Evolutionary conservation across 2,113 vertebrate genomes (phyloP).

Genomic region (Pangasianodon hypophthalmus): DNA sequence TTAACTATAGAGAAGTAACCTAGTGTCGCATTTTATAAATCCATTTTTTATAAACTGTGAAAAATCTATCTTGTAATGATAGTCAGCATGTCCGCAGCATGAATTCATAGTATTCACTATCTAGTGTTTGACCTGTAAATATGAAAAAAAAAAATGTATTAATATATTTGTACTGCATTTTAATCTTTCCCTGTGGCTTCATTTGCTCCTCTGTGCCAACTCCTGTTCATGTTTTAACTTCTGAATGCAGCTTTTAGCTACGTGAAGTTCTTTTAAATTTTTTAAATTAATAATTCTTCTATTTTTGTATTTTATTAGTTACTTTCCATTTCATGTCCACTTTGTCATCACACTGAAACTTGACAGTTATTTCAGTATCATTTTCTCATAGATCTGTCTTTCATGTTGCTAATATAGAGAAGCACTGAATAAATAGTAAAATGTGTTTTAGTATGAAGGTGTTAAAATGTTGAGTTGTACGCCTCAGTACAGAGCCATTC

Average conservation of each 20-base stretch:
- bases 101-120: background rate
- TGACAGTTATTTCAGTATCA: background rate
- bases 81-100: background rate
- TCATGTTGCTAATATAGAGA: background rate
- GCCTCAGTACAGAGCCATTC: background rate
- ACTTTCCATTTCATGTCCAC: background rate
- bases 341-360: conserved; percentile 9
- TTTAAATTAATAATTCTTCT: background rate
- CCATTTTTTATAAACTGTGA: conserved; percentile 21
- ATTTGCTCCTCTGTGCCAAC: conserved; percentile 1
- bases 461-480: background rate
- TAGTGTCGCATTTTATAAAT: background rate
- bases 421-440: background rate
- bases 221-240: background rate
- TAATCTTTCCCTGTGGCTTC: background rate
- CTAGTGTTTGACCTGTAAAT: conserved; percentile 48
- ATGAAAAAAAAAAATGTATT: conserved; percentile 36
- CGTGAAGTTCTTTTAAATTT: background rate
- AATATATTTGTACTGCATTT: conserved; percentile 52
- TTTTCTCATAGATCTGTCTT: background rate
- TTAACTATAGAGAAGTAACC: background rate
- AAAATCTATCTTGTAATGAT: background rate
- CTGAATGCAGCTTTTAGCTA: background rate
- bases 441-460: background rate
- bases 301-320: conserved; percentile 14